Evolutionary conservation across 1,140 invertebrate species (phyloP).

Genomic region (Leptinotarsa texana): DNA sequence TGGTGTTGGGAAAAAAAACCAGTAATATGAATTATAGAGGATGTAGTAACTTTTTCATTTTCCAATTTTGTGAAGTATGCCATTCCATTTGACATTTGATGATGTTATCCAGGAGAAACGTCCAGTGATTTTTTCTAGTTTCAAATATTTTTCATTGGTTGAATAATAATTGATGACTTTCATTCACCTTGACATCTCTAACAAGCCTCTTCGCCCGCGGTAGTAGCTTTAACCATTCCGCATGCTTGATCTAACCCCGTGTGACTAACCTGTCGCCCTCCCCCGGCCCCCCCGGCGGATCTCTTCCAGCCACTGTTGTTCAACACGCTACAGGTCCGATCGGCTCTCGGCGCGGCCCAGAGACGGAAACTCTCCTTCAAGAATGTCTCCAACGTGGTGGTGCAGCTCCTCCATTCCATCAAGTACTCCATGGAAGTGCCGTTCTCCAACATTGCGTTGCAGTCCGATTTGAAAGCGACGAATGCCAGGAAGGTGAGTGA

Average conservation of each 20-base stretch:
- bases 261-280: slow-evolving; percentile 51
- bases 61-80: no score
- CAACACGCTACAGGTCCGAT: slow-evolving; percentile 72
- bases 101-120: no score
- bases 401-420: slow-evolving; percentile 86
- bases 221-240: slow-evolving; percentile 12
- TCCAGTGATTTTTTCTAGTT: no score
- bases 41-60: no score
- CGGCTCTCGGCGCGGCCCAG: slow-evolving; percentile 66
- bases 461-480: slow-evolving; percentile 64
- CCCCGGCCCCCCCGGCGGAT: slow-evolving; percentile 48
- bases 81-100: no score
- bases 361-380: slow-evolving; percentile 86
- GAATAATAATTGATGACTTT: neutral
- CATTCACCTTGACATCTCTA: neutral
- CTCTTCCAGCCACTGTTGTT: slow-evolving; percentile 68
- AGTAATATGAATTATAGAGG: no score
- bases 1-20: no score
- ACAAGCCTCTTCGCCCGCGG: neutral
- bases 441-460: slow-evolving; percentile 85
- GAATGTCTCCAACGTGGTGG: slow-evolving; percentile 89
- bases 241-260: slow-evolving; percentile 37
- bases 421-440: slow-evolving; percentile 92
- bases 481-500: slow-evolving; percentile 66
- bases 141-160: no score